A percentile compares a stretch with the other conserved stretches of the same genome.
phyloP scores from a whole-genome alignment of 2,888 invertebrate species.

The Leptinotarsa peninsularis region DNA sequence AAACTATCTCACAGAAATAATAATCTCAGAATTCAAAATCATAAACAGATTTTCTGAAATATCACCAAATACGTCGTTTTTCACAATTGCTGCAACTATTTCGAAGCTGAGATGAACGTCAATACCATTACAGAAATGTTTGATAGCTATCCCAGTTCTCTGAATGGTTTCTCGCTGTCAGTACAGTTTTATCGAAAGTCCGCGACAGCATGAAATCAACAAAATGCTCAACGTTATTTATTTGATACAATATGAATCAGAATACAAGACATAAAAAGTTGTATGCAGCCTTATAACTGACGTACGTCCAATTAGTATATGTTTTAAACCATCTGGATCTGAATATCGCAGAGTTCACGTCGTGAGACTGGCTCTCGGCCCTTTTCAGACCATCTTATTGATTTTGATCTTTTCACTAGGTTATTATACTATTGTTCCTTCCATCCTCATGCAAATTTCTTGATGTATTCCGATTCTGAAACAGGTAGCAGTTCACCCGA shows the following conservation, averaged over 20 bases:
- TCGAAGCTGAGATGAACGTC: background rate
- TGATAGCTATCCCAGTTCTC: conserved; percentile 8
- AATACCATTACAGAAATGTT: conserved; percentile 4
- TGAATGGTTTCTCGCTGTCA: conserved; percentile 25
- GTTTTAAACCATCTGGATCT: conserved; percentile 63
- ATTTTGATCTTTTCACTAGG: conserved; percentile 62
- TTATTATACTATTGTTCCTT: conserved; percentile 62
- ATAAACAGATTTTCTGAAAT: background rate
- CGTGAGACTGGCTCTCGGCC: conserved; percentile 41
- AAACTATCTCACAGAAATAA: too few species aligned
- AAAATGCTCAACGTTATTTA: conserved; percentile 52
- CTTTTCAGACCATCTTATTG: conserved; percentile 56
- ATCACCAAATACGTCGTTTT: background rate
- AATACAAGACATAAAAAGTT: conserved; percentile 62
- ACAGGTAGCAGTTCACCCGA: conserved; percentile 30
- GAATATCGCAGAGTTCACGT: conserved; percentile 58
- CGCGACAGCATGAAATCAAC: conserved; percentile 51
- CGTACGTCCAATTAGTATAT: conserved; percentile 65
- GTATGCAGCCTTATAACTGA: conserved; percentile 62
- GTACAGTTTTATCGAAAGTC: conserved; percentile 26
- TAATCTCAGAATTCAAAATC: too few species aligned
- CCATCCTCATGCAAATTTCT: conserved; percentile 60
- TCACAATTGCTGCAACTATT: too few species aligned
- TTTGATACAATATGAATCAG: conserved; percentile 60
- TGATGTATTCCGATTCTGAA: conserved; percentile 23